phyloP scores from a whole-genome alignment of 2,113 vertebrate species.

The Todiramphus chloris region DNA sequence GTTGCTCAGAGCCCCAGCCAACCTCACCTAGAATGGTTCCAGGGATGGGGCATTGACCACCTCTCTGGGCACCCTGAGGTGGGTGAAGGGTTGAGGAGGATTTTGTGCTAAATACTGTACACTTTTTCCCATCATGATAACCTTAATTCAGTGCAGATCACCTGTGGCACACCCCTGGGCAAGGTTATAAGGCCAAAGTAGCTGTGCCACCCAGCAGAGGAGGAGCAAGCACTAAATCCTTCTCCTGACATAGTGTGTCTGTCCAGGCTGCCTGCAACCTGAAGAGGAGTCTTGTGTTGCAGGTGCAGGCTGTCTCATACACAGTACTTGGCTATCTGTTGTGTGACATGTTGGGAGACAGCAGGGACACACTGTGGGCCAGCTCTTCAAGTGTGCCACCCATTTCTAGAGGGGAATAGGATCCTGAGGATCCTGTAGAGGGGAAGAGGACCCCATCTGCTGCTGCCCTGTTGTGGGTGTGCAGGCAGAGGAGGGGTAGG shows the following conservation, averaged over 20 bases:
- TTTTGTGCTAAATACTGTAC: not conserved
- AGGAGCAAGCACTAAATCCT: not conserved
- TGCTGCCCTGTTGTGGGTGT: not conserved
- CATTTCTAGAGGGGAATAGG: not conserved
- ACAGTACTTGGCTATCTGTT: rapidly evolving
- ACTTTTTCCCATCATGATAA: not conserved
- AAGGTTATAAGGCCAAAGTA: not conserved
- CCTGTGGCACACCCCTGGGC: not conserved
- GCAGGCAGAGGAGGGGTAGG: not conserved
- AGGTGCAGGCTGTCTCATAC: not conserved
- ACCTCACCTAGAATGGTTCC: no score
- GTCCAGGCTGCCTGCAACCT: not conserved
- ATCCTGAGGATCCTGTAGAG: not conserved
- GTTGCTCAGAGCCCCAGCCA: no score
- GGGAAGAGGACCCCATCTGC: not conserved
- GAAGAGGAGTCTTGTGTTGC: not conserved
- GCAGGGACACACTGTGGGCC: not conserved
- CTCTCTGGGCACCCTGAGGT: no score
- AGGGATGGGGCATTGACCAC: no score
- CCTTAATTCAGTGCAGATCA: not conserved
- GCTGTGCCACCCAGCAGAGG: not conserved
- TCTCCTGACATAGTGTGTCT: not conserved
- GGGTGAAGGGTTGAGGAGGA: not conserved
- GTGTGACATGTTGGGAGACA: not conserved
- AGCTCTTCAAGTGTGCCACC: not conserved